Conservation (phyloP, 2,888 invertebrate genomes). For the Standfussiana lucernea region DNA sequence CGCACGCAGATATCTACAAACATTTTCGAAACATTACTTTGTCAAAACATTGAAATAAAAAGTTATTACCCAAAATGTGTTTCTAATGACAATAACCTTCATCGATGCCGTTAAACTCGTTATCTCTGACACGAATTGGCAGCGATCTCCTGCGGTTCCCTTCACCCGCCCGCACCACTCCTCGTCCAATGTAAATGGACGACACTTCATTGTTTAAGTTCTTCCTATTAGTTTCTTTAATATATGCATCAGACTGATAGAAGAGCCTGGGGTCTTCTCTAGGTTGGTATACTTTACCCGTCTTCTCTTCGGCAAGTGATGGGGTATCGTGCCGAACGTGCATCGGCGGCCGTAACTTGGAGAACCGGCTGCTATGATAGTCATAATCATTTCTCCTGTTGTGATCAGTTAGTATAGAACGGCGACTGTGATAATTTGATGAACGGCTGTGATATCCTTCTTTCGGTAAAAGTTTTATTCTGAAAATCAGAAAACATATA, state of each 20-base stretch:
- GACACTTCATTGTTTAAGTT: slow-evolving; percentile 81
- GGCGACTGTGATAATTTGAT: slow-evolving; percentile 67
- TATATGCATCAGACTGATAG: slow-evolving; percentile 86
- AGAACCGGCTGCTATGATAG: slow-evolving; percentile 82
- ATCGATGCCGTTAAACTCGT: slow-evolving; percentile 68
- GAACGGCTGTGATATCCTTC: slow-evolving; percentile 59
- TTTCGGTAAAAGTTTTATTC: slow-evolving; percentile 76
- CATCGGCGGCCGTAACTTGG: slow-evolving; percentile 74
- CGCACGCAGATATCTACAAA: slow-evolving; percentile 77
- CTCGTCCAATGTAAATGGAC: slow-evolving; percentile 80
- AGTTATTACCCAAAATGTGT: slow-evolving; percentile 16
- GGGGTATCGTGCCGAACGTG: slow-evolving; percentile 73
- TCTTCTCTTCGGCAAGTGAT: slow-evolving; percentile 73
- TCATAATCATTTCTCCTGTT: slow-evolving; percentile 82
- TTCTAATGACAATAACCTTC: slow-evolving; percentile 65
- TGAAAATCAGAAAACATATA: slow-evolving; percentile 68
- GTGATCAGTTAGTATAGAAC: slow-evolving; percentile 70
- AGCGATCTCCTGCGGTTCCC: slow-evolving; percentile 61
- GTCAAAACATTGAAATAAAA: slow-evolving; percentile 28
- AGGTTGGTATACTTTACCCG: slow-evolving; percentile 81
- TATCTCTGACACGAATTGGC: slow-evolving; percentile 68
- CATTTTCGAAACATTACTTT: slow-evolving; percentile 7
- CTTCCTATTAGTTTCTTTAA: slow-evolving; percentile 81
- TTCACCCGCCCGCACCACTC: slow-evolving; percentile 77
- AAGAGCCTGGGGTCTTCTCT: slow-evolving; percentile 86